A percentile compares a stretch with the other conserved stretches of the same genome.
phyloP scores from a whole-genome alignment of 2,888 invertebrate genomes.

The Agrenia bidenticulata region DNA sequence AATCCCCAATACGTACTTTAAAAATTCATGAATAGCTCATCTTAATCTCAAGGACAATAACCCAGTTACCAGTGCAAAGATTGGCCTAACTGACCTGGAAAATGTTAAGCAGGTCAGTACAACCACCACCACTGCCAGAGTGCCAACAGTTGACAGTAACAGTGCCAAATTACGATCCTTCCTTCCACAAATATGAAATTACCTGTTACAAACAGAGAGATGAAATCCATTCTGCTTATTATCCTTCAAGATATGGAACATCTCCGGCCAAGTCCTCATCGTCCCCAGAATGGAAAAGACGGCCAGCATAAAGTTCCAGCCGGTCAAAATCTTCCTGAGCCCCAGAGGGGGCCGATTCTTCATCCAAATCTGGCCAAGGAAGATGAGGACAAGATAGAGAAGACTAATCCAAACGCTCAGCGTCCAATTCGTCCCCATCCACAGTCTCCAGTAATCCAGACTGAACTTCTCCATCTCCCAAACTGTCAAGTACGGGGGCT shows the following conservation, averaged over 20 bases:
- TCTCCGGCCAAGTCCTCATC: conserved; percentile 88
- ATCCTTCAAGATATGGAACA: conserved; percentile 72
- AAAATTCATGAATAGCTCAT: too few relatives aligned
- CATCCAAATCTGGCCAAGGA: conserved; percentile 92
- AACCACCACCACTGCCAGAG: too few relatives aligned
- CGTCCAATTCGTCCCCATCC: conserved; percentile 96
- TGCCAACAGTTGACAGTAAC: too few relatives aligned
- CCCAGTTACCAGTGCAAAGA: too few relatives aligned
- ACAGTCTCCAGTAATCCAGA: conserved; percentile 81
- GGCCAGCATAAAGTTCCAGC: conserved; percentile 92
- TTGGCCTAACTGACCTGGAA: too few relatives aligned
- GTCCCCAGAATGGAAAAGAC: conserved; percentile 94
- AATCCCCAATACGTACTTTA: too few relatives aligned
- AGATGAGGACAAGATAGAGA: conserved; percentile 89
- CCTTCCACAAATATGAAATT: too few relatives aligned
- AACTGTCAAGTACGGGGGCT: conserved; percentile 45
- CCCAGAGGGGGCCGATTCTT: conserved; percentile 85
- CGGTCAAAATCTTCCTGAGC: conserved; percentile 77
- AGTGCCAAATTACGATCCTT: too few relatives aligned
- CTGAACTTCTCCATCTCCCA: conserved; percentile 71
- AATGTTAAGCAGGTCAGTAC: too few relatives aligned
- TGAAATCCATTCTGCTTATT: conserved; percentile 87
- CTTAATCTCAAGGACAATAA: too few relatives aligned
- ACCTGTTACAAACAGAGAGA: conserved; percentile 93
- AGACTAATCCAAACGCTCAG: conserved; percentile 85